phyloP scores from a whole-genome alignment of 2,888 invertebrate species.

The Agonum fuliginosum region DNA sequence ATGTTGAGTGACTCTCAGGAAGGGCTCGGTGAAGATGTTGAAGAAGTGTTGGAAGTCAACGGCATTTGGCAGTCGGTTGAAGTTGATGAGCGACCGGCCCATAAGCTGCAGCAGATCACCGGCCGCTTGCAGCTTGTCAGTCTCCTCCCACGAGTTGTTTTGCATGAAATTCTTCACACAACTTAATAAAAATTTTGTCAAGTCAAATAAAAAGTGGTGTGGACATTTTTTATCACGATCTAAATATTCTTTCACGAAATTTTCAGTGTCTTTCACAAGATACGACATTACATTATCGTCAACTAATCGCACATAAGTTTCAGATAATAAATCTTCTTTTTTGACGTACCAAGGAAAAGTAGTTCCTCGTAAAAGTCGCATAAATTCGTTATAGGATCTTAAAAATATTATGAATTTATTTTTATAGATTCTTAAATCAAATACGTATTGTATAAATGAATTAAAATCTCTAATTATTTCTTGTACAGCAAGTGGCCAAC shows the following conservation, averaged over 20 bases:
- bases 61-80: background rate
- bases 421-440: background rate
- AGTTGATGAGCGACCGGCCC: background rate
- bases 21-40: background rate
- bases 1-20: background rate
- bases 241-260: background rate
- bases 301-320: background rate
- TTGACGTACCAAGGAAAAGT: slow-evolving; percentile 1
- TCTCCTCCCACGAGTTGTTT: background rate
- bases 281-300: background rate
- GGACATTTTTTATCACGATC: background rate
- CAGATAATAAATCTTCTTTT: background rate
- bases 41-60: background rate
- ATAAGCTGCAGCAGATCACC: background rate
- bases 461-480: background rate
- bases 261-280: background rate
- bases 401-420: slow-evolving; percentile 14
- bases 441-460: background rate
- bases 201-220: background rate
- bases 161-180: background rate
- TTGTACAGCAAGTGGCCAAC: background rate
- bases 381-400: slow-evolving; percentile 12
- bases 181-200: background rate
- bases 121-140: background rate
- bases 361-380: slow-evolving; percentile 5